Evolutionary conservation across 2,113 vertebrate species (phyloP).

Genomic region (Psephotus haematonotus): DNA sequence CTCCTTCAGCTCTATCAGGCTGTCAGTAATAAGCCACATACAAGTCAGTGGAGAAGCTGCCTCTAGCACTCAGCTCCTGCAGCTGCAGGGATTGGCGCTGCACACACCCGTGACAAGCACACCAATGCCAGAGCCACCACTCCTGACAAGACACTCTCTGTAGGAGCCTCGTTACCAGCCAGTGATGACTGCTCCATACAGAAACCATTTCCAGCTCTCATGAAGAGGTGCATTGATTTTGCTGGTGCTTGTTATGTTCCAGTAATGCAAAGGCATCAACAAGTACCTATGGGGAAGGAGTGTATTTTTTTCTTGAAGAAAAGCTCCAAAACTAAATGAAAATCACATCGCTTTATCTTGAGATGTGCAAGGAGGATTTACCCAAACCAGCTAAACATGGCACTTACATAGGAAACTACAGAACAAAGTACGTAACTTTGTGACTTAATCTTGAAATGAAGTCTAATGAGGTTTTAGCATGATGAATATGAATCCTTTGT

Average conservation of each 20-base stretch:
- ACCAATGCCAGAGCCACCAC: neutral
- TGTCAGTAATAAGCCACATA: fast-evolving
- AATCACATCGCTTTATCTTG: neutral
- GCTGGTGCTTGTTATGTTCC: fast-evolving
- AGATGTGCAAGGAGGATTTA: neutral
- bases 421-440: neutral
- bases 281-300: fast-evolving
- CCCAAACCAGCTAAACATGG: neutral
- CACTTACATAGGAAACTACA: neutral
- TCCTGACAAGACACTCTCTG: neutral
- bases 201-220: neutral
- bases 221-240: neutral
- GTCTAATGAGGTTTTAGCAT: neutral
- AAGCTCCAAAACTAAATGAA: neutral
- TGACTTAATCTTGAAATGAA: neutral
- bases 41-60: neutral
- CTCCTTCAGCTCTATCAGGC: neutral
- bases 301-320: neutral
- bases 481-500: fast-evolving
- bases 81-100: neutral
- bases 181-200: fast-evolving
- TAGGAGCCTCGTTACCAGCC: neutral
- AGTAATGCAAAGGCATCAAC: neutral
- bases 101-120: neutral
- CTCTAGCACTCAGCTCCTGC: neutral